Evolutionary conservation across 2,888 invertebrate species (phyloP), one percentile per base, ranked within the genome.

Genomic region (Gasteruption jaculator): DNA sequence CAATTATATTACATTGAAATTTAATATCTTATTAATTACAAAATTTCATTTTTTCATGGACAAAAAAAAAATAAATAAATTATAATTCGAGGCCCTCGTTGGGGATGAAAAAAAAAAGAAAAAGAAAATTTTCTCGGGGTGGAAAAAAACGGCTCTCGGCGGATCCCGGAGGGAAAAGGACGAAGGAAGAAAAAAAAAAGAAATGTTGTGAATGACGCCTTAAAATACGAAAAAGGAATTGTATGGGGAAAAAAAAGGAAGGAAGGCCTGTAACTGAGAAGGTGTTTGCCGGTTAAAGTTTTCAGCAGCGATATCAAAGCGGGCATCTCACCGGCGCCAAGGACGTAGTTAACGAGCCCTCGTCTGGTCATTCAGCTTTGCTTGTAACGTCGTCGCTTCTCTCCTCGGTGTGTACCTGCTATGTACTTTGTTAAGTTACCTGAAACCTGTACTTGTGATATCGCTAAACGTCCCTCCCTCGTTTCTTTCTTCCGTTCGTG

Each of bases 321-420:
- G 56, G 53, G 53, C 57, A 63, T 63, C 63, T 63, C 46, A 43
- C 43, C 57, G 63, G 62, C 61, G 60, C 60, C 61, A 63, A 63
- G 62, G 60, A 51, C 63, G 58, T 53, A 53, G 61, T 61, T 63
- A 63, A 63, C 63, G 62, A 63, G 63, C 49, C 54, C 53, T 57
- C 57, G 58, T 59, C 59, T 59, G 58, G 50, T 50, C 57, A 57
- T 59, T 58, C 54, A 59, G 54, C 46, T 36, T 39, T 45, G 46
- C 50, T 47, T 53, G 49, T 49, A n/a, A n/a, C 39, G 44, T 45
- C 38, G 44, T 41, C 37, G 43, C 31, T 20, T 39, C 43, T 43
- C 46, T 48, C 11, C 20, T 24, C 32, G 33, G 20, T 36, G 41
- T 48, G 50, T 46, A 48, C 49, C 52, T 47, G 45, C 45, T 50